Conservation (phyloP, 2,113 vertebrate species). For the Archocentrus centrarchus region DNA sequence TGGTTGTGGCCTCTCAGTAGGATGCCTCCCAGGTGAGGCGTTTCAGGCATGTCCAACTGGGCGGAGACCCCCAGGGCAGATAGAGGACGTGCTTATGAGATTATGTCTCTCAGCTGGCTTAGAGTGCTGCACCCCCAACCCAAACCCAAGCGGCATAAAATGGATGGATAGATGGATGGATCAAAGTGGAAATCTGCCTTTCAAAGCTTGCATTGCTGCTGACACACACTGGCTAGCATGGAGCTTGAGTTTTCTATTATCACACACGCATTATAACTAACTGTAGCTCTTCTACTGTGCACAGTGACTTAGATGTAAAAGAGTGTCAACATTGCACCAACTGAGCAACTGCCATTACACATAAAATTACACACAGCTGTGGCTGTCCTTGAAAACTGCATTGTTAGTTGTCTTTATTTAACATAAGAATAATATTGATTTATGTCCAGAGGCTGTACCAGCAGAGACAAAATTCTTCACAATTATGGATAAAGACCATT, state of each 20-base stretch:
- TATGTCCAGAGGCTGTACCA: background rate
- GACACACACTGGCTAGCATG: background rate
- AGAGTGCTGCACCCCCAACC: background rate
- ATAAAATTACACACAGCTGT: background rate
- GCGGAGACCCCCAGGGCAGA: background rate
- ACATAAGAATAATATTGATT: background rate
- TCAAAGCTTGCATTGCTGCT: background rate
- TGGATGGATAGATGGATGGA: background rate
- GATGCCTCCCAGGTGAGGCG: too few species aligned
- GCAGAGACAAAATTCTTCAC: background rate
- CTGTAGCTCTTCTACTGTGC: background rate
- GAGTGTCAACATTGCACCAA: background rate
- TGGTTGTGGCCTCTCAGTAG: too few species aligned
- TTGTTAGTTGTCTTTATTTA: background rate
- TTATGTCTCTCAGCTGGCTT: background rate
- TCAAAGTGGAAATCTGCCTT: background rate
- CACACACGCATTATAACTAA: background rate
- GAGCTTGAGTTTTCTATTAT: slow-evolving; percentile 1
- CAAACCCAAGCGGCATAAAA: background rate
- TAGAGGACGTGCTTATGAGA: background rate
- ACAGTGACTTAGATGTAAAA: background rate
- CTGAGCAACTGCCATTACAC: background rate
- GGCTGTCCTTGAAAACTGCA: background rate
- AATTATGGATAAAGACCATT: background rate
- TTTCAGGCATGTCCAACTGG: background rate